These are phyloP conservation scores for Muricea muricata DNA, from an alignment of 92 coral and sea anemone genomes.

Conservation along the genomic window DNA sequence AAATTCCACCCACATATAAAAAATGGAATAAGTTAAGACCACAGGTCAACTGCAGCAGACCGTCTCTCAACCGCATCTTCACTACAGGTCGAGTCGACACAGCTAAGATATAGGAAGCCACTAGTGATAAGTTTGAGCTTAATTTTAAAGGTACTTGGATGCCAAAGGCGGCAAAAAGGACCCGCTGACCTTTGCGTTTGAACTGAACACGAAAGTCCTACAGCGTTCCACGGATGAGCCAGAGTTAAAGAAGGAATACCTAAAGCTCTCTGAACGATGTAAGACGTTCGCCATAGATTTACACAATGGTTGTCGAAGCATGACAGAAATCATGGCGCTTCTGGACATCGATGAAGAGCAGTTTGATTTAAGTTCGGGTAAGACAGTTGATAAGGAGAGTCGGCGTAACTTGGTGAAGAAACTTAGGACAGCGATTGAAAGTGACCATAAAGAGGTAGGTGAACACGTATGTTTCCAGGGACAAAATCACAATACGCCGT, in stretches of 20 bases:
- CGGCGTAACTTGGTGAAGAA: not conserved
- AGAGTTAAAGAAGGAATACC: conserved; percentile 85
- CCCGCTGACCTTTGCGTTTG: conserved; percentile 84
- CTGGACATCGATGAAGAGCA: conserved; percentile 16
- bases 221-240: conserved; percentile 70
- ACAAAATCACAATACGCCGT: no score
- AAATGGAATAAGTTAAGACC: no score
- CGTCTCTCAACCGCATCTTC: not conserved
- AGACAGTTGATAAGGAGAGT: conserved; percentile 1
- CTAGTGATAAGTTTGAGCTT: no score
- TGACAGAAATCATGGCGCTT: conserved; percentile 73
- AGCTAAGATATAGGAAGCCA: no score
- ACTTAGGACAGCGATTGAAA: conserved; percentile 16
- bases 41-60: no score
- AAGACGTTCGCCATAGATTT: conserved; percentile 79
- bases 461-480: no score
- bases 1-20: no score
- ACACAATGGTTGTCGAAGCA: conserved; percentile 80
- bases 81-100: no score
- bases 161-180: conserved; percentile 23
- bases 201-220: conserved; percentile 75
- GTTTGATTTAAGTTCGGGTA: not conserved
- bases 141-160: no score
- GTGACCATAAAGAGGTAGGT: conserved; percentile 39
- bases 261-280: conserved; percentile 77